These are phyloP conservation scores for Desmophyllum pertusum DNA, from an alignment of 92 coral and sea anemone genomes.

Conservation along the genomic window DNA sequence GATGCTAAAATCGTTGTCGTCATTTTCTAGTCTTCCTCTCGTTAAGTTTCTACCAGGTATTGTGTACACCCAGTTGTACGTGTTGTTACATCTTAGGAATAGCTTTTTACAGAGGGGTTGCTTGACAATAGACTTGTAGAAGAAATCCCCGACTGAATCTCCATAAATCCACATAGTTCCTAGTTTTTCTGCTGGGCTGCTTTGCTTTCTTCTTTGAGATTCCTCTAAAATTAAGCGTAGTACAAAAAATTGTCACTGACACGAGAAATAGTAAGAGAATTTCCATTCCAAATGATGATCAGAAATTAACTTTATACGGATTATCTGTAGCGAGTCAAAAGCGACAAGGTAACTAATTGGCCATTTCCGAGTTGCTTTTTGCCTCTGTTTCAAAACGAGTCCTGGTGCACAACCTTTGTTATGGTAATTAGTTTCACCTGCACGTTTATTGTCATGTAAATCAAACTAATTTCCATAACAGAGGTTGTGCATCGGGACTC, in stretches of 20 bases:
- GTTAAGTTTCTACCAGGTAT: constrained; percentile 74
- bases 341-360: no score
- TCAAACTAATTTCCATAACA: no score
- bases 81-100: constrained; percentile 65
- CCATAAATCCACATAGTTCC: constrained; percentile 84
- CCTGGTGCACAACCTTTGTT: no score
- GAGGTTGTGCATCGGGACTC: no score
- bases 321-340: no score
- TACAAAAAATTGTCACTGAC: background rate
- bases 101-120: constrained; percentile 68
- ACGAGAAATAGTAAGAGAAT: no score
- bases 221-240: background rate
- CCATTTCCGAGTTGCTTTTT: no score
- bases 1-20: constrained; percentile 67
- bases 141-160: constrained; percentile 83
- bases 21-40: constrained; percentile 69
- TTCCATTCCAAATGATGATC: no score
- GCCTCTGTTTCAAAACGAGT: no score
- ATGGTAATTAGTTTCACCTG: no score
- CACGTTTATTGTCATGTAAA: no score
- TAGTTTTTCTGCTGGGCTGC: background rate
- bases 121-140: constrained; percentile 70
- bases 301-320: no score
- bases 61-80: constrained; percentile 84
- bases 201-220: background rate